A percentile compares a stretch with the other conserved stretches of the same genome.
phyloP scores from a whole-genome alignment of 2,797 vertebrate species.

The Linurgus olivaceus region DNA sequence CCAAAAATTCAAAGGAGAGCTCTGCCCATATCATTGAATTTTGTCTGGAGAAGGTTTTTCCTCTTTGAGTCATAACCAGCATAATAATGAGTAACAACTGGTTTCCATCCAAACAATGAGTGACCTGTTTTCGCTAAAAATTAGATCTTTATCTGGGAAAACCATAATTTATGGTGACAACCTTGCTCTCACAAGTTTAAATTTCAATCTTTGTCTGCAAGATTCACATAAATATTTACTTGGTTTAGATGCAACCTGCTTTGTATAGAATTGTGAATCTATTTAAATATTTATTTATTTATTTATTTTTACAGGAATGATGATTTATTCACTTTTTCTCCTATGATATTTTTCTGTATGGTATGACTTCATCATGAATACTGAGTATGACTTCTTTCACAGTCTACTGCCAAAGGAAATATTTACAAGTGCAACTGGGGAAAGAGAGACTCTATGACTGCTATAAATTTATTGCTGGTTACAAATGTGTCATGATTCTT shows the following conservation, averaged over 20 bases:
- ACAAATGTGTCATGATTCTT: background rate
- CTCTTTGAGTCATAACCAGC: slow-evolving; percentile 16
- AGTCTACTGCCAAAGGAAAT: slow-evolving; percentile 31
- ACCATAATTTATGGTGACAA: background rate
- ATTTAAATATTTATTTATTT: background rate
- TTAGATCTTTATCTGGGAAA: background rate
- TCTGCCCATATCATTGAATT: slow-evolving; percentile 28
- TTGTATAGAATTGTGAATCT: background rate
- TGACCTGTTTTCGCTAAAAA: background rate
- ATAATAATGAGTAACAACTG: slow-evolving; percentile 45
- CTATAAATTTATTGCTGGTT: slow-evolving; percentile 37
- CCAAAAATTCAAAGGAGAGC: slow-evolving; percentile 7
- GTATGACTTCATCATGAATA: background rate
- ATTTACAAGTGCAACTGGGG: slow-evolving; percentile 10
- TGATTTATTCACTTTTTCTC: background rate
- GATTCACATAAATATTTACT: background rate
- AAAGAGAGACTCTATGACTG: background rate
- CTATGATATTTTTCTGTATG: background rate
- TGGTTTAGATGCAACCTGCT: background rate
- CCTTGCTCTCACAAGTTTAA: background rate
- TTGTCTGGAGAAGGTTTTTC: background rate
- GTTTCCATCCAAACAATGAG: slow-evolving; percentile 10
- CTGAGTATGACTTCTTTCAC: background rate
- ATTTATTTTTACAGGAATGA: background rate
- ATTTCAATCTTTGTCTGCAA: background rate